phyloP scores from a whole-genome alignment of 2,888 invertebrate species.

The Phasia obesa region DNA sequence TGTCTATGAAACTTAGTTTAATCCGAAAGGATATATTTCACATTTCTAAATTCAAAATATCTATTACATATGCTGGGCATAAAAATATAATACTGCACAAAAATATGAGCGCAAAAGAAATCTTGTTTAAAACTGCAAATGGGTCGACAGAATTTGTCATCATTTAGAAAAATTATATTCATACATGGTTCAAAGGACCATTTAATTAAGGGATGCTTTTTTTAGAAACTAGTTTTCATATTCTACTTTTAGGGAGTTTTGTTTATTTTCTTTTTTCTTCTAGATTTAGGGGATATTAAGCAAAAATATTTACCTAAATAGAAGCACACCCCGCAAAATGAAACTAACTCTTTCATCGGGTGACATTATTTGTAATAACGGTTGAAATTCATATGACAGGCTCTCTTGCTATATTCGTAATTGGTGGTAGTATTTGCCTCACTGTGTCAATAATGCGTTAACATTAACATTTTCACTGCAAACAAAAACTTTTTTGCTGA shows the following conservation, averaged over 20 bases:
- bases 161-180: no score
- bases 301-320: constrained; percentile 27
- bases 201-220: constrained; percentile 42
- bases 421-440: background rate
- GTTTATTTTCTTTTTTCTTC: constrained; percentile 25
- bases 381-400: constrained; percentile 63
- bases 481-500: constrained; percentile 34
- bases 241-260: constrained; percentile 32
- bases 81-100: no score
- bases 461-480: constrained; percentile 27
- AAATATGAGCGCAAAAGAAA: no score
- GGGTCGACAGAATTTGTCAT: no score
- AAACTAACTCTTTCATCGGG: constrained; percentile 52
- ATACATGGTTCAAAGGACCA: background rate
- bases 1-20: no score
- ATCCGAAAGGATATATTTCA: no score
- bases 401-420: constrained; percentile 43
- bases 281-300: constrained; percentile 51
- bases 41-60: no score
- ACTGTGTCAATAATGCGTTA: constrained; percentile 57
- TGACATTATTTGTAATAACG: constrained; percentile 56
- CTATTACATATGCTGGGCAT: no score
- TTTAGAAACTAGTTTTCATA: constrained; percentile 34
- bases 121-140: no score
- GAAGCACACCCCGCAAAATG: constrained; percentile 37